Conservation (phyloP, 2,888 invertebrate species). For the Pollenia angustigena region DNA sequence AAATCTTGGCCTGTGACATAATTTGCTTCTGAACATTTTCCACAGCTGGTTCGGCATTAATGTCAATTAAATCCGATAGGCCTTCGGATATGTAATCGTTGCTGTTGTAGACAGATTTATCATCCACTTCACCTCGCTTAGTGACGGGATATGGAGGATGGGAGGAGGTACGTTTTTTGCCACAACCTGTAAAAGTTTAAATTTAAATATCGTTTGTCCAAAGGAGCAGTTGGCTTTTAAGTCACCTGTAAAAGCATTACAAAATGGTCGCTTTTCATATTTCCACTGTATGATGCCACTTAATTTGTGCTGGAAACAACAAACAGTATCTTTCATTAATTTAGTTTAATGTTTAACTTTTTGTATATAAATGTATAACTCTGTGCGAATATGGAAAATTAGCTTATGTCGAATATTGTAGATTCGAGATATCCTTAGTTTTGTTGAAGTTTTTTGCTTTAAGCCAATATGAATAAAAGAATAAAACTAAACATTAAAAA, state of each 20-base stretch:
- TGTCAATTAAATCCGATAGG: conserved; percentile 87
- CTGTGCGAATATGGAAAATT: not conserved
- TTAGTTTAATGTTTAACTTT: not conserved
- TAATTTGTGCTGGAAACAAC: conserved; percentile 79
- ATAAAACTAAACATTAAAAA: too few relatives aligned
- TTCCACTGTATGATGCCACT: conserved; percentile 84
- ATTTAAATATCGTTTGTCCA: not conserved
- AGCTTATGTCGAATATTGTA: too few relatives aligned
- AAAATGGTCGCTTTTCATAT: conserved; percentile 91
- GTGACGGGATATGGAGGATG: conserved; percentile 79
- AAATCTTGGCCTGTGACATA: conserved; percentile 89
- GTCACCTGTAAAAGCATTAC: conserved; percentile 93
- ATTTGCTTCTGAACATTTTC: conserved; percentile 91
- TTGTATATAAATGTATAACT: not conserved
- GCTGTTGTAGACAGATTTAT: conserved; percentile 83
- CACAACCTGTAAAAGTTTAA: conserved; percentile 86
- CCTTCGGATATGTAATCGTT: conserved; percentile 86
- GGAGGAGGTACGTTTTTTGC: conserved; percentile 87
- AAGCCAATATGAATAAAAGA: too few relatives aligned
- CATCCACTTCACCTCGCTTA: conserved; percentile 84
- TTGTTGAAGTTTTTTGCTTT: too few relatives aligned
- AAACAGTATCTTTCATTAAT: not conserved
- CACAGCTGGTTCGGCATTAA: conserved; percentile 87
- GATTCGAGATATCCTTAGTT: too few relatives aligned
- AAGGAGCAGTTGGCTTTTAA: not conserved